Conservation (phyloP, 2,113 vertebrate genomes). For the Leptodactylus fuscus region DNA sequence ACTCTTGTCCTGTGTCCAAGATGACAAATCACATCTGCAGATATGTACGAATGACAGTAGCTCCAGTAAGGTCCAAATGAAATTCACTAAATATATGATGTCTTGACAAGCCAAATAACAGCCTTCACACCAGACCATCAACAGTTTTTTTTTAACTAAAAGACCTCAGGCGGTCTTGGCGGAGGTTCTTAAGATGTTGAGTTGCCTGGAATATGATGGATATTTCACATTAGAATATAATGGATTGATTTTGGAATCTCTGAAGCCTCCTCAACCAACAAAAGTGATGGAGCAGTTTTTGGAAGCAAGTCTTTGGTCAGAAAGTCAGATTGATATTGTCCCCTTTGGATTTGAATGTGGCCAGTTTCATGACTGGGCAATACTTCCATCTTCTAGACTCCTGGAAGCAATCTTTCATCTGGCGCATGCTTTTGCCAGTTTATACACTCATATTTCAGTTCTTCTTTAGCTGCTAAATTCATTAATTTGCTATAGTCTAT, state of each 20-base stretch:
- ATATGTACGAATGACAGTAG: slow-evolving; percentile 8
- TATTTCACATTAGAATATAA: background rate
- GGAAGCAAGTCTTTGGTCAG: background rate
- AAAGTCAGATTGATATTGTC: background rate
- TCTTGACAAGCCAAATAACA: slow-evolving; percentile 10
- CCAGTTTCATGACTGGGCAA: slow-evolving; percentile 20
- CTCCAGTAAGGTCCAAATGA: background rate
- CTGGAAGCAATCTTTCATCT: background rate
- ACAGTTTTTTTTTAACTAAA: background rate
- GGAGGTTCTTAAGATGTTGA: background rate
- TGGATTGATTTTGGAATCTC: background rate
- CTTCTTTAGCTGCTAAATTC: background rate
- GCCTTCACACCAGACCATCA: background rate
- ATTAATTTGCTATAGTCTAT: background rate
- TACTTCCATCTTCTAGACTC: background rate
- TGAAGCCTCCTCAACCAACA: background rate
- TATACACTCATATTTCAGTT: background rate
- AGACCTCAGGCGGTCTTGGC: background rate
- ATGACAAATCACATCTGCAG: slow-evolving; percentile 4
- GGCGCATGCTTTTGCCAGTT: background rate
- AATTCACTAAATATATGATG: background rate
- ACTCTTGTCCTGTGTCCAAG: background rate
- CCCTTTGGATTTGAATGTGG: background rate
- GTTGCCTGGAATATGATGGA: background rate
- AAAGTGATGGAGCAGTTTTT: background rate